Evolutionary conservation across 2,888 invertebrate genomes (phyloP).

Genomic region (Spatulosminthurus flaviceps): DNA sequence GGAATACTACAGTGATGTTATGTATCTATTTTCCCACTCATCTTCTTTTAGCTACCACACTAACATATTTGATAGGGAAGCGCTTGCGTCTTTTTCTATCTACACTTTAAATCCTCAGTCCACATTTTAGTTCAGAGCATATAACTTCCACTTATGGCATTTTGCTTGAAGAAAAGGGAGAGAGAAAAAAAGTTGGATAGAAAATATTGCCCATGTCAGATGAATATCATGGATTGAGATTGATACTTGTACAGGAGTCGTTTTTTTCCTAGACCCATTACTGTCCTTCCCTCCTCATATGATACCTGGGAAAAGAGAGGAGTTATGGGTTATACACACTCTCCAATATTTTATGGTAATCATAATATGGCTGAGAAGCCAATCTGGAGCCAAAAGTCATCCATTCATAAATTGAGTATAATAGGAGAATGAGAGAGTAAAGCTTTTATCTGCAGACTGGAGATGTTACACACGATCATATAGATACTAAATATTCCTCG

Average conservation of each 20-base stretch:
- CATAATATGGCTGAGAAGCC: not conserved
- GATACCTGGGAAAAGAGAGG: not conserved
- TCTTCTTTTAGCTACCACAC: too few relatives aligned
- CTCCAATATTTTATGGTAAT: not conserved
- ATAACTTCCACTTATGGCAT: too few relatives aligned
- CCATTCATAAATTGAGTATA: not conserved
- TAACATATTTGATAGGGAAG: not conserved
- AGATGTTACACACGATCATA: not conserved
- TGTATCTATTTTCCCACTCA: too few relatives aligned
- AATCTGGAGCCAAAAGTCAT: not conserved
- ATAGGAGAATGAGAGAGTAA: not conserved
- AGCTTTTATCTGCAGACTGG: not conserved
- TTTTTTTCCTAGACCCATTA: not conserved
- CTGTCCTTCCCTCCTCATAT: not conserved
- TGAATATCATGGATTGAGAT: not conserved
- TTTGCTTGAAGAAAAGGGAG: too few relatives aligned
- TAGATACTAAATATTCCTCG: not conserved
- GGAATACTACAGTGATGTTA: too few relatives aligned
- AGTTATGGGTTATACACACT: not conserved
- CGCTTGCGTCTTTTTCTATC: not conserved
- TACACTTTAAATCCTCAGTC: too few relatives aligned
- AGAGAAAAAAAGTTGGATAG: too few relatives aligned
- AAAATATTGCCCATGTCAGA: slow-evolving; percentile 3
- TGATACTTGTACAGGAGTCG: not conserved
- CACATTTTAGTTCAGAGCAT: too few relatives aligned